Base-by-base conservation (phyloP, 2,113 vertebrate species). In the Lathamus discolor region DNA sequence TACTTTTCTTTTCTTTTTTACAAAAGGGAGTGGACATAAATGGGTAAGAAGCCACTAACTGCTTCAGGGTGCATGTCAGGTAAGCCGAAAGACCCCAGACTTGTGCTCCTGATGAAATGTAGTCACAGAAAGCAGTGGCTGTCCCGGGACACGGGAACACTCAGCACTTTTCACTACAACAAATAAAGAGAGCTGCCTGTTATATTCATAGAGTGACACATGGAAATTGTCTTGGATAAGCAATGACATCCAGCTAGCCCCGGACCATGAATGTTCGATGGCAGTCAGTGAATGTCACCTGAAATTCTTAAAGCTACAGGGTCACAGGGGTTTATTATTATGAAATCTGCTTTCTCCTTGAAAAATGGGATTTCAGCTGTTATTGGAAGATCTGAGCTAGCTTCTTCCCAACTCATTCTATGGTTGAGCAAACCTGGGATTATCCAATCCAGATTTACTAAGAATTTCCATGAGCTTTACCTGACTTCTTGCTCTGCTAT, bases 181-280 rank as follows among this genome's bases (percentile, higher is more conserved):
- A 16, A 17, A 9, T 7, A n/a, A 5, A 2, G 61, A 75, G 33
- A 41, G 13, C 11, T 39, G 51, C 52, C 33, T 35, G 17, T n/a
- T 52, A 7, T 4, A 23, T 9, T 54, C 23, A 6, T 0, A 20
- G 57, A 51, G 39, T 24, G 27, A n/a, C 44, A 62, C 2, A 23
- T 49, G 25, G 69, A 67, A 37, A 37, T 35, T 9, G 28, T n/a
- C 64, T 39, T 28, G 61, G 69, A 31, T 41, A 67, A 91, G 46
- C 61, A 67, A 2, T 14, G 66, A 70, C n/a, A 67, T 12, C 68
- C 55, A 20, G 69, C 11, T 11, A 68, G 43, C 19, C 59, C 83
- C 59, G 69, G 33, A 29, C 39, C 20, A 8, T 1, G 11, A 66
- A 23, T 81, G 49, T 57, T 35, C 57, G 37, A 70, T 3, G 31